These are phyloP conservation scores for Scaptomyza graminum DNA, from an alignment of 1,140 invertebrate species.

Conservation along the genomic window DNA sequence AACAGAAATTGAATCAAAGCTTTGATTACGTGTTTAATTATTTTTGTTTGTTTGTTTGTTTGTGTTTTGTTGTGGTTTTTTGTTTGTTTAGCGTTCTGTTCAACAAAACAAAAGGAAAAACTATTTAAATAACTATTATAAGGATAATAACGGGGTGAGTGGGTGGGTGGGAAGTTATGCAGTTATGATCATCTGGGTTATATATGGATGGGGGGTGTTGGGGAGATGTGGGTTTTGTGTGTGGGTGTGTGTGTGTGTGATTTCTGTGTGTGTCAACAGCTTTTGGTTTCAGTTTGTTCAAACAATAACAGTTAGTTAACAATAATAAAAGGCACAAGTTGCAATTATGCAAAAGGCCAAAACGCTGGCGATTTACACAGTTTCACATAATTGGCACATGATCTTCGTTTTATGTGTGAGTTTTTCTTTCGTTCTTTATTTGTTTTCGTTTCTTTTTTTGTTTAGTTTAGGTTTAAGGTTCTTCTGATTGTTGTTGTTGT, in stretches of 20 bases:
- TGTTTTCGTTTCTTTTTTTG: not conserved
- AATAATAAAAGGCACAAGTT: conserved; percentile 82
- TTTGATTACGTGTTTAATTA: conserved; percentile 71
- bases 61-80: conserved; percentile 49
- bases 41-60: conserved; percentile 44
- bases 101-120: conserved; percentile 77
- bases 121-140: conserved; percentile 80
- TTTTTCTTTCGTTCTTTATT: not conserved
- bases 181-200: conserved; percentile 10
- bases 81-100: conserved; percentile 75
- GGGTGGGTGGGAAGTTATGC: conserved; percentile 6
- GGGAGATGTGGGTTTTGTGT: conserved; percentile 21
- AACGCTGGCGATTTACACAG: conserved; percentile 74
- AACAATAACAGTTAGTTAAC: conserved; percentile 81
- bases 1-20: conserved; percentile 80
- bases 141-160: conserved; percentile 3
- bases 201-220: no score
- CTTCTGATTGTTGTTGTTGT: conserved; percentile 35
- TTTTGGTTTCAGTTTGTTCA: conserved; percentile 78
- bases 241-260: conserved; percentile 36
- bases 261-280: conserved; percentile 67
- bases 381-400: conserved; percentile 78
- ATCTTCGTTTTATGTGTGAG: not conserved
- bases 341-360: conserved; percentile 74
- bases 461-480: conserved; percentile 4